Percentiles rank a stretch among this genome's conserved stretches.
These are phyloP conservation scores for Artemisiospiza belli DNA, from an alignment of 2,113 vertebrate genomes.

Conservation along the genomic window DNA sequence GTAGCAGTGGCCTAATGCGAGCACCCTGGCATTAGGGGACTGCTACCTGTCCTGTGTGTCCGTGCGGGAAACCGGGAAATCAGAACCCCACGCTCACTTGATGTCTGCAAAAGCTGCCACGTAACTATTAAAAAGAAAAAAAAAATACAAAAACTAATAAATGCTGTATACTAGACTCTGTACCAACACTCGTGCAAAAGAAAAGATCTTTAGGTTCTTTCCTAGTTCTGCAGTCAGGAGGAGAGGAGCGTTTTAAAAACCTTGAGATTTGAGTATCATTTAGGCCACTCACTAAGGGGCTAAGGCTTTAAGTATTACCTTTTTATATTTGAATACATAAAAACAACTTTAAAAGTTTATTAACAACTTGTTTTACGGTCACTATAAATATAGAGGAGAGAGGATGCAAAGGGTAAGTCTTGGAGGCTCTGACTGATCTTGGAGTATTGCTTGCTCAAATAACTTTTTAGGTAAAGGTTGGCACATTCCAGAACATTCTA, in stretches of 20 bases:
- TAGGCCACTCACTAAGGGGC: neutral
- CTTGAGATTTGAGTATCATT: neutral
- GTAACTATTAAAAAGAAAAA: neutral
- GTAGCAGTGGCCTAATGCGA: rapidly evolving
- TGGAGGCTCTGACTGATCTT: neutral
- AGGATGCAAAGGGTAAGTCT: neutral
- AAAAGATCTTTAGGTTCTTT: neutral
- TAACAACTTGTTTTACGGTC: neutral
- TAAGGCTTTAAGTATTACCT: neutral
- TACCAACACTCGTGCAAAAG: rapidly evolving
- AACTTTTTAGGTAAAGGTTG: neutral
- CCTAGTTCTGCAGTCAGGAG: rapidly evolving
- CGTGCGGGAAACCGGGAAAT: rapidly evolving
- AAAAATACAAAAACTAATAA: rapidly evolving
- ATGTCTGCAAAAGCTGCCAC: rapidly evolving
- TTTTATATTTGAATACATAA: neutral
- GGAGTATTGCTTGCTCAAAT: neutral
- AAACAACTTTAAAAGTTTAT: neutral
- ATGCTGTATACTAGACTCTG: rapidly evolving
- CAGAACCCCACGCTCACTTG: rapidly evolving
- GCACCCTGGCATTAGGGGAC: too few species aligned
- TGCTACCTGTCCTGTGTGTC: too few species aligned
- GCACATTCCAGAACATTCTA: neutral
- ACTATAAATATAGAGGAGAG: neutral
- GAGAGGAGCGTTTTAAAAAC: neutral